Evolutionary conservation across 1,140 invertebrate genomes (phyloP), one percentile per base, ranked within the genome.

Genomic region (Theocolax elegans): DNA sequence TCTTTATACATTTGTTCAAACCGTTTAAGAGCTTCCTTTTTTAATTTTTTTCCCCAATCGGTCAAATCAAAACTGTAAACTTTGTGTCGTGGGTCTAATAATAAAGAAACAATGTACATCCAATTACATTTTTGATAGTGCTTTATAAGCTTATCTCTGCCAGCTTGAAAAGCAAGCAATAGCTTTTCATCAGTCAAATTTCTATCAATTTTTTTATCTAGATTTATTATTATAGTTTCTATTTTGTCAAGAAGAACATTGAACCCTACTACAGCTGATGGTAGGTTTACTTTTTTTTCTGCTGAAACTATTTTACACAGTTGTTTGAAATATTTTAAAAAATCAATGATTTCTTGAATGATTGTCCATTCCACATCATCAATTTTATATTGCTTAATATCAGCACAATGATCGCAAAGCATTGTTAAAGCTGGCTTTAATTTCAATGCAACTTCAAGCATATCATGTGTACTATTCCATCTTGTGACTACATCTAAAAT

Each of bases 41-140:
- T 10, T 21, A 19, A 27, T 17, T 53, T n/a, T 27, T 27, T 23
- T 10, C 49, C 25, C 49, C 49, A 53, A 10, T 6, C 15, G 7
- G 49, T 53, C 25, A 10, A 3, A 9, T 53, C 21, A 3, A 53
- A 53, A n/a, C 49, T n/a, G 9, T 10, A 3, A 27, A 13, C 8
- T 8, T 21, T 23, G 10, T 23, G 25, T 23, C 49, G 15, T 21
- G 49, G 49, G 7, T 53, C 23, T 17, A 53, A 23, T 23, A 53
- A 23, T n/a, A 53, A 53, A 53, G 10, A 49, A 29, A 62, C 49
- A 35, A 54, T 60, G 59, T 72, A 72, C 8, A 68, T 72, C 71
- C 66, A 72, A 42, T 68, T 72, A 1, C 42, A 23, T 60, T 68
- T 68, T n/a, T 65, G 15, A 31, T 72, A 72, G 58, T 72, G 59